Evolutionary conservation across 2,113 vertebrate species (phyloP).

Genomic region (Oncorhynchus keta): DNA sequence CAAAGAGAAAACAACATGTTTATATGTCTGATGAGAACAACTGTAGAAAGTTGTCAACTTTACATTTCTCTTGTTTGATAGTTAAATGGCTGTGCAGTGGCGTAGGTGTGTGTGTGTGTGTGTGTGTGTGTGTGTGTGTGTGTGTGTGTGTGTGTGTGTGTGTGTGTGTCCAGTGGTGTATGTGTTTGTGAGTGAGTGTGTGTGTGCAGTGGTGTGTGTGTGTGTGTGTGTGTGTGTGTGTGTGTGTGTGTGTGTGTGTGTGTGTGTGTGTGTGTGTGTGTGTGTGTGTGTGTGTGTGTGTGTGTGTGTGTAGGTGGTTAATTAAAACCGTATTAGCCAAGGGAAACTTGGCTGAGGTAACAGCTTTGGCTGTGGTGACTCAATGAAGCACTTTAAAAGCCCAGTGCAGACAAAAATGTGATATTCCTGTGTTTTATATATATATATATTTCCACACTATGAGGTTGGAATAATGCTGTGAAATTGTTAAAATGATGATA

Average conservation of each 20-base stretch:
- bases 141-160: constrained; percentile 25
- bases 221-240: too few relatives aligned
- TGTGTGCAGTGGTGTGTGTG: too few relatives aligned
- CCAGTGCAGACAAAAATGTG: too few relatives aligned
- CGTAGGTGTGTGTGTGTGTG: constrained; percentile 19
- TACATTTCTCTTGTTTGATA: constrained; percentile 38
- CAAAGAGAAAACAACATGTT: not conserved
- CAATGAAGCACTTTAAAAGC: constrained; percentile 42
- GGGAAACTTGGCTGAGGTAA: constrained; percentile 56
- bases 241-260: constrained; percentile 27
- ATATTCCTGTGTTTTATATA: too few relatives aligned
- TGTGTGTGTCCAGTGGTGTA: too few relatives aligned
- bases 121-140: too few relatives aligned
- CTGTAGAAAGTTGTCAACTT: constrained; percentile 36
- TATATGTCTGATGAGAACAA: constrained; percentile 21
- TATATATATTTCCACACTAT: too few relatives aligned
- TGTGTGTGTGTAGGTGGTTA: constrained; percentile 6
- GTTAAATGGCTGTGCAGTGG: constrained; percentile 63
- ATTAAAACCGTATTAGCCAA: constrained; percentile 72
- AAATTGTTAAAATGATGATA: too few relatives aligned
- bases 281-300: too few relatives aligned
- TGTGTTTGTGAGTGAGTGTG: too few relatives aligned
- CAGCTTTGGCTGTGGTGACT: constrained; percentile 47
- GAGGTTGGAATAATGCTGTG: too few relatives aligned
- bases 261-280: too few relatives aligned